phyloP scores from a whole-genome alignment of 2,888 invertebrate species.

The Lamproptera curius region DNA sequence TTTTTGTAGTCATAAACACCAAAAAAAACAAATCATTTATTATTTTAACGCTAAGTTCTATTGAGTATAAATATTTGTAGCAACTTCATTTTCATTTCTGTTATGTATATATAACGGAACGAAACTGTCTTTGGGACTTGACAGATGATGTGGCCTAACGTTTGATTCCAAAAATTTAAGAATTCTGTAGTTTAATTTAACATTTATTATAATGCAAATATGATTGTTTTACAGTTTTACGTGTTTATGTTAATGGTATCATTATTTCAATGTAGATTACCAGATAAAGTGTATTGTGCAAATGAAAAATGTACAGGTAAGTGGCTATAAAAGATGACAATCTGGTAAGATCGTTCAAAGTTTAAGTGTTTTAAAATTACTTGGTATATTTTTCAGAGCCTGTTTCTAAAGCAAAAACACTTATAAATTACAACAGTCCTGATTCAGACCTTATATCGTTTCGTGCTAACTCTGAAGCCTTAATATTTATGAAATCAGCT shows the following conservation, averaged over 20 bases:
- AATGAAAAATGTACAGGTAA: slow-evolving; percentile 85
- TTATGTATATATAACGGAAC: slow-evolving; percentile 31
- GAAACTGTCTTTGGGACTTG: slow-evolving; percentile 41
- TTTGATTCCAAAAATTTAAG: slow-evolving; percentile 56
- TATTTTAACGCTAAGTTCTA: no score
- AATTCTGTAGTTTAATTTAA: slow-evolving; percentile 42
- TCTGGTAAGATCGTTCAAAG: slow-evolving; percentile 30
- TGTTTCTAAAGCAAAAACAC: slow-evolving; percentile 80
- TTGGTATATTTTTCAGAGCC: slow-evolving; percentile 63
- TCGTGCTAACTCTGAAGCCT: slow-evolving; percentile 72
- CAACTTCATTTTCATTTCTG: not conserved
- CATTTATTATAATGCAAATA: slow-evolving; percentile 63
- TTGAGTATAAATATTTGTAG: no score
- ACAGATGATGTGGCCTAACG: slow-evolving; percentile 76
- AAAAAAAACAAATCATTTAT: no score
- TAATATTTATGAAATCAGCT: slow-evolving; percentile 84
- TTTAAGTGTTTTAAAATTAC: slow-evolving; percentile 3
- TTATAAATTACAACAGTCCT: slow-evolving; percentile 74
- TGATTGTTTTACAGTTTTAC: slow-evolving; percentile 60
- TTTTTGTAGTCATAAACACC: no score
- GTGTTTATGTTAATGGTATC: slow-evolving; percentile 58
- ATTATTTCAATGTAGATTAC: slow-evolving; percentile 66
- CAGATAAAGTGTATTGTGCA: slow-evolving; percentile 84
- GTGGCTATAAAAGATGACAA: slow-evolving; percentile 34
- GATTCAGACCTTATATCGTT: slow-evolving; percentile 80